These are phyloP conservation scores for Patella ulyssiponensis DNA, from an alignment of 2,888 invertebrate genomes.

Conservation along the genomic window DNA sequence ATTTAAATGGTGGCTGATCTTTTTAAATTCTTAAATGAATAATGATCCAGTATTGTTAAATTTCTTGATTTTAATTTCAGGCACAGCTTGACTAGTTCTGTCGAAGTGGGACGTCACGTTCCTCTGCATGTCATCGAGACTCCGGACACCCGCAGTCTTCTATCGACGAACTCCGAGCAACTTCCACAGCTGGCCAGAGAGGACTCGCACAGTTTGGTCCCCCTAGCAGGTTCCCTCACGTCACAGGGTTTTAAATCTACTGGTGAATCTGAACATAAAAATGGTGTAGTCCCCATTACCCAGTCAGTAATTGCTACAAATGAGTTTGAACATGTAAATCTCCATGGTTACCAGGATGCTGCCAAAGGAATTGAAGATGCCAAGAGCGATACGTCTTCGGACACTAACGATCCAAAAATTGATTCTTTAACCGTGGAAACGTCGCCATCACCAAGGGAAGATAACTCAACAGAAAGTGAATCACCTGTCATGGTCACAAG, in stretches of 20 bases:
- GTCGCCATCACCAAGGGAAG: not conserved
- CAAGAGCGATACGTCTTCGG: not conserved
- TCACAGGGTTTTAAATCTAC: slow-evolving; percentile 25
- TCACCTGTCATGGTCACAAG: not conserved
- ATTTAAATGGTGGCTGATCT: not conserved
- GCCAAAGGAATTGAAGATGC: not conserved
- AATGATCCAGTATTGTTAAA: no score
- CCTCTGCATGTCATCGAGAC: slow-evolving; percentile 5
- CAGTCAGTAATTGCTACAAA: not conserved
- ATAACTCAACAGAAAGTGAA: not conserved
- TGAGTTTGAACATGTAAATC: not conserved
- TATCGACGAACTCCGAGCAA: slow-evolving; percentile 26
- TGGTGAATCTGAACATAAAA: not conserved
- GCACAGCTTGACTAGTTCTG: slow-evolving; percentile 27
- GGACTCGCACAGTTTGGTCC: slow-evolving; percentile 41
- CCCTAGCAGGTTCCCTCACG: slow-evolving; percentile 37
- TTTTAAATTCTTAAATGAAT: no score
- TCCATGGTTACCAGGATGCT: not conserved
- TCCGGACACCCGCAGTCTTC: slow-evolving; percentile 28
- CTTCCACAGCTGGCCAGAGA: slow-evolving; percentile 16
- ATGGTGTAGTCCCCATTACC: not conserved
- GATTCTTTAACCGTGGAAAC: not conserved
- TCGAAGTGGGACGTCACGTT: not conserved
- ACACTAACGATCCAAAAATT: not conserved
- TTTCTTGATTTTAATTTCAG: slow-evolving; percentile 17